Conservation (phyloP, 2,797 vertebrate species). For the Nothura maculosa region DNA sequence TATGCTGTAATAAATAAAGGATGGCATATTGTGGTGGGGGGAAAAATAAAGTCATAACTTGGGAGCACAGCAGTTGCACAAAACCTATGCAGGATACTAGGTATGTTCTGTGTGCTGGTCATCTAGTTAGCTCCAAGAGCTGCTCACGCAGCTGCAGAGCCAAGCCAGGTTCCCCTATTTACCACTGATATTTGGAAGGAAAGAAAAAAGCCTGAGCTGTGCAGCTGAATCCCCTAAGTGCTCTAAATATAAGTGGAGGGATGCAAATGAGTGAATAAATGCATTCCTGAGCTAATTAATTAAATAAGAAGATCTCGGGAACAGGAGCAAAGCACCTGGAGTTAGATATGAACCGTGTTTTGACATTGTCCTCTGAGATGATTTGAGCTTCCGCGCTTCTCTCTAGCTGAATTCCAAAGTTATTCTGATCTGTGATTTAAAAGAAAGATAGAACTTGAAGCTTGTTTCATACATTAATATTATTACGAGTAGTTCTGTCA, state of each 20-base stretch:
- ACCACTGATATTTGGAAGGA: not conserved
- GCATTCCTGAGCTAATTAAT: slow-evolving; percentile 35
- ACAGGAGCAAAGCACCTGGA: slow-evolving; percentile 55
- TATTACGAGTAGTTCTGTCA: not conserved
- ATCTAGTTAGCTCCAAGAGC: not conserved
- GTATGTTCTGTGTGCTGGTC: slow-evolving; percentile 5
- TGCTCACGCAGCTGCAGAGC: not conserved
- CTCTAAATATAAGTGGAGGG: slow-evolving; percentile 16
- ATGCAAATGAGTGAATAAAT: slow-evolving; percentile 67
- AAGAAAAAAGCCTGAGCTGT: not conserved
- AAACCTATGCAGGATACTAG: not conserved
- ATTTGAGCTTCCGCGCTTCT: slow-evolving; percentile 25
- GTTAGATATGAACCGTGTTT: slow-evolving; percentile 26
- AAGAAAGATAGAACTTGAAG: not conserved
- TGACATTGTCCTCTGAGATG: slow-evolving; percentile 37
- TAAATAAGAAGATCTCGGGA: slow-evolving; percentile 52
- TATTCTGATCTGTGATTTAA: not conserved
- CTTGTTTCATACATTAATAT: not conserved
- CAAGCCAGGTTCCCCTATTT: not conserved
- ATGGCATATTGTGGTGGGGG: slow-evolving; percentile 60
- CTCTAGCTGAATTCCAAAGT: slow-evolving; percentile 51
- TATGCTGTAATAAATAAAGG: slow-evolving; percentile 81
- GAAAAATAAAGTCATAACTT: slow-evolving; percentile 72
- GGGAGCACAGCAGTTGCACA: slow-evolving; percentile 33
- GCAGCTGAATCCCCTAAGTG: not conserved